These are phyloP conservation scores for Sphaeridia pumilis DNA, from an alignment of 2,888 invertebrate genomes.

Conservation along the genomic window DNA sequence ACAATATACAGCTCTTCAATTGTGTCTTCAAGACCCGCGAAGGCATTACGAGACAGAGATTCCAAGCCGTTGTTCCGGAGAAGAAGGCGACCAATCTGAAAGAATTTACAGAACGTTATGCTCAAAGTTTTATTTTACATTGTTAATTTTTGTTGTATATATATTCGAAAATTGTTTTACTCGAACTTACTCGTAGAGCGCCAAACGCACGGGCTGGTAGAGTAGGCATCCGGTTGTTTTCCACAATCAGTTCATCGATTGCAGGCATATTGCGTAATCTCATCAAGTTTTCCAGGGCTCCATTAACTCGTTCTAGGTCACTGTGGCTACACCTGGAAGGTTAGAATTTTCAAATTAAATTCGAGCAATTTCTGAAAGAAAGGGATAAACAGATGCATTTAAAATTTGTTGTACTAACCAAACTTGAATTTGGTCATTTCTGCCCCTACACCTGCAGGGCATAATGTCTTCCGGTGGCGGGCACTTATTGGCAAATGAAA, in stretches of 20 bases:
- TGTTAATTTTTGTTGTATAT: neutral
- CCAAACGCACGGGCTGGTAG: slow-evolving; percentile 67
- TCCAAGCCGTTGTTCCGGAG: slow-evolving; percentile 70
- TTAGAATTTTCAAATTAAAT: neutral
- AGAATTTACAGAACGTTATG: neutral
- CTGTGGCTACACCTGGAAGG: slow-evolving; percentile 75
- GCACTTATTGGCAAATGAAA: slow-evolving; percentile 42
- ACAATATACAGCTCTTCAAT: slow-evolving; percentile 73
- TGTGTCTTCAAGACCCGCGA: slow-evolving; percentile 62
- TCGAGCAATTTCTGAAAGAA: neutral
- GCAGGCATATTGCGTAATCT: slow-evolving; percentile 39
- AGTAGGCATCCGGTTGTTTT: slow-evolving; percentile 74
- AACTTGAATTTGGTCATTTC: slow-evolving; percentile 68
- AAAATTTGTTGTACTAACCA: slow-evolving; percentile 47
- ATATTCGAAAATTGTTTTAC: neutral
- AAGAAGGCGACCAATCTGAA: slow-evolving; percentile 52
- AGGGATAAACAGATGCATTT: neutral
- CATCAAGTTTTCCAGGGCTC: slow-evolving; percentile 35
- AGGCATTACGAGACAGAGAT: slow-evolving; percentile 66
- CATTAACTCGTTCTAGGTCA: slow-evolving; percentile 47
- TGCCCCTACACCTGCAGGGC: slow-evolving; percentile 68
- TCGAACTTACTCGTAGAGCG: slow-evolving; percentile 51
- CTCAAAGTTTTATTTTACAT: neutral
- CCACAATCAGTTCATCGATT: slow-evolving; percentile 74
- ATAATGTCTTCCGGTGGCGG: slow-evolving; percentile 64